A percentile compares a stretch with the other conserved stretches of the same genome.
Conservation (phyloP, 2,888 invertebrate species). For the Erpobdella octoculata region DNA sequence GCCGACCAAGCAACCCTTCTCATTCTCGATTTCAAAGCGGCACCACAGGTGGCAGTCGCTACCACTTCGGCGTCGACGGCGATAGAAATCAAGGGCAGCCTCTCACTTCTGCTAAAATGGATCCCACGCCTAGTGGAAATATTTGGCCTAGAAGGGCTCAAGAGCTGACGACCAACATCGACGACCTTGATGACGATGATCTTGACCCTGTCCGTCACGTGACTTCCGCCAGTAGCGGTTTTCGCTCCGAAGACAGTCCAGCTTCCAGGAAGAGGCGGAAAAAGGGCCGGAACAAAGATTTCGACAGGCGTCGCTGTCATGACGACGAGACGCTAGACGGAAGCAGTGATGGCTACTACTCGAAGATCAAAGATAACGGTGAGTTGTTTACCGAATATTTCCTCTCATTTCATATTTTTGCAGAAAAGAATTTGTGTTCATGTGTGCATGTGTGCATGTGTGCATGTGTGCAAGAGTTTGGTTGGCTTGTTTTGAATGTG, state of each 20-base stretch:
- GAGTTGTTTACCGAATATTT: too few species aligned
- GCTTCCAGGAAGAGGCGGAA: constrained; percentile 7
- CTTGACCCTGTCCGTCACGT: neutral
- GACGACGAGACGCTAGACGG: neutral
- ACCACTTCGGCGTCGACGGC: neutral
- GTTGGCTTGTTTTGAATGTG: too few species aligned
- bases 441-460: too few species aligned
- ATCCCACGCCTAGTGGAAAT: neutral
- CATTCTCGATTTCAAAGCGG: too few species aligned
- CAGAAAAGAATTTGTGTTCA: too few species aligned
- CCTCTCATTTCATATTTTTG: too few species aligned
- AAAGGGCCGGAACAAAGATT: neutral
- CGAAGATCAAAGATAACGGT: constrained; percentile 26
- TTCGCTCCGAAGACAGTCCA: constrained; percentile 13
- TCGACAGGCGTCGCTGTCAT: neutral
- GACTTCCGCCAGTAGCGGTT: constrained; percentile 12
- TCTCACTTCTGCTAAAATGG: neutral
- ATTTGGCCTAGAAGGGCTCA: neutral
- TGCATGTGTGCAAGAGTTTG: too few species aligned
- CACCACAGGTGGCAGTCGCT: too few species aligned
- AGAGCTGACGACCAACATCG: constrained; percentile 20
- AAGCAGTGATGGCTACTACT: constrained; percentile 24
- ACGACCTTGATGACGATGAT: constrained; percentile 7
- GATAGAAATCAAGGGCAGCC: neutral
- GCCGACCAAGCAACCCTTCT: neutral